Evolutionary conservation across 1,140 invertebrate species (phyloP).

Genomic region (Thereuonema tuberculata): DNA sequence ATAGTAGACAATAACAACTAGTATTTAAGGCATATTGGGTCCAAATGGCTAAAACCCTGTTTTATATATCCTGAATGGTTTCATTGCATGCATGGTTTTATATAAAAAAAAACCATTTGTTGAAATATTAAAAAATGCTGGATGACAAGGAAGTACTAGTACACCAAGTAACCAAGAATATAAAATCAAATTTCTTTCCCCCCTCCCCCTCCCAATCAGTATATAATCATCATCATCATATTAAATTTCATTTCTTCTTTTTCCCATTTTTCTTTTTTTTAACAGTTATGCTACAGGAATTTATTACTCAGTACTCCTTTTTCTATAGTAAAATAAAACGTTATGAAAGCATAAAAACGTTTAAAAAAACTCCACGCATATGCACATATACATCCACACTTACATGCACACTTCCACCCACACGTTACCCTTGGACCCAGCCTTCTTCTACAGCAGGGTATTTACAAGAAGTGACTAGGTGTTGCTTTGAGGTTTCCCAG

Average conservation of each 20-base stretch:
- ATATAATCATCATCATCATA: not conserved
- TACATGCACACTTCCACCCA: too few relatives aligned
- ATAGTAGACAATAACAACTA: constrained; percentile 5
- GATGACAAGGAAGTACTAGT: not conserved
- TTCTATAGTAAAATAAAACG: too few relatives aligned
- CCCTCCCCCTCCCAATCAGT: not conserved
- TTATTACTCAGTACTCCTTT: too few relatives aligned
- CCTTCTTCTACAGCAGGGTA: constrained; percentile 10
- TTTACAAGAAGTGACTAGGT: constrained; percentile 5
- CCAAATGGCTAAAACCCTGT: not conserved
- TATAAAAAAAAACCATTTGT: not conserved
- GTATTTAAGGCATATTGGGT: constrained; percentile 6
- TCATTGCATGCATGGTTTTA: not conserved
- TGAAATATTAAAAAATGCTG: not conserved
- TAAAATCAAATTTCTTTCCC: not conserved
- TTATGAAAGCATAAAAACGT: too few relatives aligned
- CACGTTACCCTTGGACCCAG: constrained; percentile 6
- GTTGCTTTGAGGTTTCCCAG: not conserved
- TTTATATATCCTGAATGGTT: constrained; percentile 5
- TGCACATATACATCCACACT: too few relatives aligned
- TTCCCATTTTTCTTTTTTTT: too few relatives aligned
- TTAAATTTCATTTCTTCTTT: not conserved
- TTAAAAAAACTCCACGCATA: too few relatives aligned
- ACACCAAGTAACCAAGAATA: not conserved
- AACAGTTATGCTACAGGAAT: too few relatives aligned